A percentile compares a stretch with the other conserved stretches of the same genome.
Evolutionary conservation across 1,140 invertebrate species (phyloP).

Genomic region (Tachypleus tridentatus): DNA sequence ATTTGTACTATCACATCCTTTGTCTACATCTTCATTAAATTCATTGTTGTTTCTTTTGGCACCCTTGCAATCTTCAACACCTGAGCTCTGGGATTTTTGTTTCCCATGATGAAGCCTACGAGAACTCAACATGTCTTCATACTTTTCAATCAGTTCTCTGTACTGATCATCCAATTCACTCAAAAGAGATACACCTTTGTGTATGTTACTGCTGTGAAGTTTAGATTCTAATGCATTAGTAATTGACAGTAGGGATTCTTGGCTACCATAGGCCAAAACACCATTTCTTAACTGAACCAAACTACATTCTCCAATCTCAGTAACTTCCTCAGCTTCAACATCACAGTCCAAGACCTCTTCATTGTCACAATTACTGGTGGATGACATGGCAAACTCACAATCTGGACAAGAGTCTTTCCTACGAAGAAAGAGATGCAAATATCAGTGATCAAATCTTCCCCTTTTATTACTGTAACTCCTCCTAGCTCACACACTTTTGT

Average conservation of each 20-base stretch:
- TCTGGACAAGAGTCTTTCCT: too few relatives aligned
- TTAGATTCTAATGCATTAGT: constrained; percentile 23
- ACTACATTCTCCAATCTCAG: constrained; percentile 17
- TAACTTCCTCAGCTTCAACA: constrained; percentile 50
- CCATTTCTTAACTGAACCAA: constrained; percentile 34
- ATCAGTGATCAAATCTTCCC: too few relatives aligned
- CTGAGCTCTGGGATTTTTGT: background rate
- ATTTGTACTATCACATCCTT: too few relatives aligned
- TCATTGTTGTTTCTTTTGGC: background rate
- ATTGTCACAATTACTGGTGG: too few relatives aligned
- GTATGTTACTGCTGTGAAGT: constrained; percentile 21
- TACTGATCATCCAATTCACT: constrained; percentile 45
- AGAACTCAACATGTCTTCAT: constrained; percentile 57
- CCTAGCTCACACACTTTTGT: too few relatives aligned
- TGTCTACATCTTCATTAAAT: background rate
- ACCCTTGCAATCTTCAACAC: background rate
- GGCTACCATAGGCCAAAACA: constrained; percentile 36
- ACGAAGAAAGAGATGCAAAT: too few relatives aligned
- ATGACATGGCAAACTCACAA: too few relatives aligned
- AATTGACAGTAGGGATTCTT: constrained; percentile 34
- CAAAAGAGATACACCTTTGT: constrained; percentile 30
- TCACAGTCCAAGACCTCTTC: background rate
- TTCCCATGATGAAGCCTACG: background rate
- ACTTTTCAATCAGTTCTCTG: constrained; percentile 70
- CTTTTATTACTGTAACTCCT: too few relatives aligned